Conservation (phyloP, 2,113 vertebrate species). For the Leuciscus idus region DNA sequence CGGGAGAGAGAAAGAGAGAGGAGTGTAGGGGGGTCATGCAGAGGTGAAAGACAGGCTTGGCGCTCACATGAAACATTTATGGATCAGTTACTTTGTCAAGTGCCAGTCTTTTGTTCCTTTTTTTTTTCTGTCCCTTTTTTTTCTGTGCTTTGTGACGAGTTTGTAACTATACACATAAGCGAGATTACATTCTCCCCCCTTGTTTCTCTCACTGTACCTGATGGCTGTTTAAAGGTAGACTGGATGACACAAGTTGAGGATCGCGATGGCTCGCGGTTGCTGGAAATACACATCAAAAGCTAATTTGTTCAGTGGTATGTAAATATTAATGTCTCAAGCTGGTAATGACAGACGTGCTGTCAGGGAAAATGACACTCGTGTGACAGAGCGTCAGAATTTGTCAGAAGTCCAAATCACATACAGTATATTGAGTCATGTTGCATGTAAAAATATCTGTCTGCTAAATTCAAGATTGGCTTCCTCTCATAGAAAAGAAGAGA, state of each 20-base stretch:
- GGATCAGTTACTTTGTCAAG: conserved; percentile 57
- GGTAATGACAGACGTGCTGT: conserved; percentile 33
- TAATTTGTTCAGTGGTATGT: conserved; percentile 61
- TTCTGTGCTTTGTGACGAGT: conserved; percentile 35
- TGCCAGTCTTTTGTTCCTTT: conserved; percentile 60
- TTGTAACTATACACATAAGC: conserved; percentile 38
- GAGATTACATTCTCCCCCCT: conserved; percentile 36
- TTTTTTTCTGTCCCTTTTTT: conserved; percentile 14
- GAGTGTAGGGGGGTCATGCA: conserved; percentile 68
- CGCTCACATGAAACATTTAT: conserved; percentile 66
- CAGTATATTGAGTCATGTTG: not conserved
- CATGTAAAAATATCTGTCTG: not conserved
- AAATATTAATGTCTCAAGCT: conserved; percentile 49
- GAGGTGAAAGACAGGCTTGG: conserved; percentile 65
- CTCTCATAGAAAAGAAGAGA: not conserved
- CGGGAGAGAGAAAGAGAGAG: conserved; percentile 44
- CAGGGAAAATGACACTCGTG: conserved; percentile 47
- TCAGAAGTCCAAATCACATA: conserved; percentile 34
- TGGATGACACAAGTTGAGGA: conserved; percentile 26
- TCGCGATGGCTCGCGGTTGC: conserved; percentile 52
- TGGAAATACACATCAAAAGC: conserved; percentile 51
- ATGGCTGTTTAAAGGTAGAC: conserved; percentile 45
- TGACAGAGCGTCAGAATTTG: conserved; percentile 56
- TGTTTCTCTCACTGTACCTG: conserved; percentile 28
- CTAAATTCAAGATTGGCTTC: not conserved